phyloP scores from a whole-genome alignment of 2,797 vertebrate genomes.

The Acanthopagrus latus region DNA sequence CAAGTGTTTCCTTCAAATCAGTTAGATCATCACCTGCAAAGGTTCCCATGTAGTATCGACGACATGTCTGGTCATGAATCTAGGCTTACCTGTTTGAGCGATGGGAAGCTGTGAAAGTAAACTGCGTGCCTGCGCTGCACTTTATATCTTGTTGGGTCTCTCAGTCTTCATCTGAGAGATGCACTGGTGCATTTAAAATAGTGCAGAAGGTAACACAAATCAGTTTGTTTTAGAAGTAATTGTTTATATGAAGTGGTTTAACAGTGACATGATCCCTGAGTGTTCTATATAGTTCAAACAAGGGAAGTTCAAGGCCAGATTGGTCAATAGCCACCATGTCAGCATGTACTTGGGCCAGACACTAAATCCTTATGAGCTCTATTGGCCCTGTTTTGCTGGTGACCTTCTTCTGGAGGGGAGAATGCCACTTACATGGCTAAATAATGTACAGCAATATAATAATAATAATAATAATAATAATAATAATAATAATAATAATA shows the following conservation, averaged over 20 bases:
- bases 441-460: background rate
- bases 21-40: constrained; percentile 55
- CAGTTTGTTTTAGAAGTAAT: background rate
- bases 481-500: too few relatives aligned
- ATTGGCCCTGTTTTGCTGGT: background rate
- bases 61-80: constrained; percentile 63
- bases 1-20: constrained; percentile 18
- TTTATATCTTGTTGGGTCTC: background rate
- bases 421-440: background rate
- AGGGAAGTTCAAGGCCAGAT: background rate
- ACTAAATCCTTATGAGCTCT: background rate
- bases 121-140: constrained; percentile 1
- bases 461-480: too few relatives aligned
- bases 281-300: background rate
- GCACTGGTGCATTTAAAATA: background rate
- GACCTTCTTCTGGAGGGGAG: background rate
- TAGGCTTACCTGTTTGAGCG: constrained; percentile 48
- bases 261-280: background rate
- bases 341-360: background rate
- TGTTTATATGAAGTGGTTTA: background rate
- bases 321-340: background rate
- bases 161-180: background rate
- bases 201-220: constrained; percentile 1
- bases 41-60: constrained; percentile 62
- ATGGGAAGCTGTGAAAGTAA: constrained; percentile 16